Evolutionary conservation across 2,888 invertebrate genomes (phyloP).

Genomic region (Erpobdella octoculata): DNA sequence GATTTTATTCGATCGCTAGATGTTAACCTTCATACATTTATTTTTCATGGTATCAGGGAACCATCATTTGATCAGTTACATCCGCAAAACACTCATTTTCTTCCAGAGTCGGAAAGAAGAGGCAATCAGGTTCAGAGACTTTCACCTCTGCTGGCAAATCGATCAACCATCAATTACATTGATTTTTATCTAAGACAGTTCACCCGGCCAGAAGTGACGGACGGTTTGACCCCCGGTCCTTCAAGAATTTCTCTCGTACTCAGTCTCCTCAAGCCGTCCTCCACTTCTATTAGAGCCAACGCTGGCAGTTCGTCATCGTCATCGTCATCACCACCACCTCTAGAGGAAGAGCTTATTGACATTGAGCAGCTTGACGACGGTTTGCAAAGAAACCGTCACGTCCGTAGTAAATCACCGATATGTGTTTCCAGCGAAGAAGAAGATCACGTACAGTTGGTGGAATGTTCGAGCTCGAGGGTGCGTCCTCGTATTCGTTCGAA

Average conservation of each 20-base stretch:
- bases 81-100: no score
- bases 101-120: no score
- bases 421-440: conserved; percentile 11
- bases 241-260: background rate
- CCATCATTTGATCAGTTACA: no score
- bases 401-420: background rate
- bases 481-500: background rate
- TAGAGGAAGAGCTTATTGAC: conserved; percentile 10
- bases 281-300: background rate
- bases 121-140: no score
- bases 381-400: background rate
- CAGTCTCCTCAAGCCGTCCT: background rate
- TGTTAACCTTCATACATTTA: background rate
- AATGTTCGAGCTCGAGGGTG: background rate
- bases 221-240: background rate
- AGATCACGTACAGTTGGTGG: background rate
- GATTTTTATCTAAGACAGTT: no score
- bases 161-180: no score
- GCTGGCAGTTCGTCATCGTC: background rate
- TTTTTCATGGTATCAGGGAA: no score
- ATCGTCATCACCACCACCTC: background rate
- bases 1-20: conserved; percentile 1
- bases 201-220: background rate
- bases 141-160: no score
- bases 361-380: background rate